phyloP scores from a whole-genome alignment of 2,797 vertebrate species.

The Ambastaia sidthimunki region DNA sequence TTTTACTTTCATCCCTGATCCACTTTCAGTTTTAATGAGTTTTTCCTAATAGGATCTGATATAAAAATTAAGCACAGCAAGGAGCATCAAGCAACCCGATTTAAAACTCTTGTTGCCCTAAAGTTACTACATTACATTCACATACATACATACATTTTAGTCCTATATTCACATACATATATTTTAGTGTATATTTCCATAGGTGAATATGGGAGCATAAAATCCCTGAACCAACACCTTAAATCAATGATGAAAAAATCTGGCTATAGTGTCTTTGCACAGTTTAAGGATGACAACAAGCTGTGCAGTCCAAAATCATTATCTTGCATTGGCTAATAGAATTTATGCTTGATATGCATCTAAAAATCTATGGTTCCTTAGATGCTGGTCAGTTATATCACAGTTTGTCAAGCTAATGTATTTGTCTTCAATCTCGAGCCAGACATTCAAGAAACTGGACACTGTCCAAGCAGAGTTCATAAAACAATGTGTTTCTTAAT shows the following conservation, averaged over 20 bases:
- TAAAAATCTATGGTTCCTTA: conserved; percentile 1
- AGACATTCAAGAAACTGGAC: conserved; percentile 7
- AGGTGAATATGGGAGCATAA: background rate
- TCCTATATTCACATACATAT: background rate
- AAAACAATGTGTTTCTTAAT: conserved; percentile 22
- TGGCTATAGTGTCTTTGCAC: background rate
- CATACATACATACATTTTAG: background rate
- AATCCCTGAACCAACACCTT: background rate
- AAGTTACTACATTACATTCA: background rate
- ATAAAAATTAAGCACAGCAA: no score
- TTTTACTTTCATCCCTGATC: no score
- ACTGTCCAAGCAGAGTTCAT: conserved; percentile 12
- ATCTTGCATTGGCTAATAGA: background rate
- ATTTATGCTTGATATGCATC: background rate
- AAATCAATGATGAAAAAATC: background rate
- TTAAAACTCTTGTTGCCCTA: background rate
- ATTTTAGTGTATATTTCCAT: background rate
- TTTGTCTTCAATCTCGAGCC: conserved; percentile 1
- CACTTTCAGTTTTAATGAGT: no score
- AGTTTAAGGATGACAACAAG: background rate
- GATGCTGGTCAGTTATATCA: conserved; percentile 3
- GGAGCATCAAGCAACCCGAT: background rate
- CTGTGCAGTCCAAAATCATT: background rate
- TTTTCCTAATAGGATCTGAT: no score
- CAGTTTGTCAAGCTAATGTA: conserved; percentile 18